These are phyloP conservation scores for Gastrophryne carolinensis DNA, from an alignment of 2,797 vertebrate species.

Conservation along the genomic window DNA sequence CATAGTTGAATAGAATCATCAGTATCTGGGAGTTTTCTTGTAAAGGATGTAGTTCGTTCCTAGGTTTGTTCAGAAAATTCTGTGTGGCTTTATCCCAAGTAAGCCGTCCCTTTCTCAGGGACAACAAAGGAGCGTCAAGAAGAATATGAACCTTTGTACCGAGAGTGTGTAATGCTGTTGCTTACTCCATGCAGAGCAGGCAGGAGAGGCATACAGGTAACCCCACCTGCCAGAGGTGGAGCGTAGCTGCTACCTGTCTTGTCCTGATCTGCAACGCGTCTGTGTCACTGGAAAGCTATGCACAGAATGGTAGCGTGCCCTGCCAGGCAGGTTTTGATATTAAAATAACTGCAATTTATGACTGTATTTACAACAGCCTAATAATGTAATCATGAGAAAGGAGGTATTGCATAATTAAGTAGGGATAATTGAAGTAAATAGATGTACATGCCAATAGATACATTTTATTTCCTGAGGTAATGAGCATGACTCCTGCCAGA, in stretches of 20 bases:
- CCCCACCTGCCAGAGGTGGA: constrained; percentile 15
- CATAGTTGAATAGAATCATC: constrained; percentile 37
- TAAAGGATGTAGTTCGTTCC: neutral
- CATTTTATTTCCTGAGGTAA: neutral
- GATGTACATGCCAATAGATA: neutral
- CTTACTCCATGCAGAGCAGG: neutral
- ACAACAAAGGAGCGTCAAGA: neutral
- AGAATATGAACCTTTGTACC: neutral
- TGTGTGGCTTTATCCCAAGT: neutral
- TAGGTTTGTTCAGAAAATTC: neutral
- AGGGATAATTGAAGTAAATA: too few relatives aligned
- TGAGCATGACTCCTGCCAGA: neutral
- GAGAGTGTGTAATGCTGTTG: neutral
- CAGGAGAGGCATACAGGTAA: neutral
- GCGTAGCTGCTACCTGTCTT: neutral
- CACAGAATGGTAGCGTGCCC: neutral
- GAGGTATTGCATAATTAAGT: neutral
- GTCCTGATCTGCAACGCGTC: neutral
- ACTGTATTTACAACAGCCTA: neutral
- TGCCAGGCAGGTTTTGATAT: neutral
- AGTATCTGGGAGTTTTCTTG: neutral
- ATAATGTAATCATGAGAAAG: neutral
- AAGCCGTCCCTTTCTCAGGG: too few relatives aligned
- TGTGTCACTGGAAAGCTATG: neutral
- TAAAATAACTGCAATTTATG: neutral